Percentiles rank a stretch among this genome's conserved stretches.
These are phyloP conservation scores for Gracilinanus agilis DNA, from an alignment of 2,113 vertebrate species.

Conservation along the genomic window DNA sequence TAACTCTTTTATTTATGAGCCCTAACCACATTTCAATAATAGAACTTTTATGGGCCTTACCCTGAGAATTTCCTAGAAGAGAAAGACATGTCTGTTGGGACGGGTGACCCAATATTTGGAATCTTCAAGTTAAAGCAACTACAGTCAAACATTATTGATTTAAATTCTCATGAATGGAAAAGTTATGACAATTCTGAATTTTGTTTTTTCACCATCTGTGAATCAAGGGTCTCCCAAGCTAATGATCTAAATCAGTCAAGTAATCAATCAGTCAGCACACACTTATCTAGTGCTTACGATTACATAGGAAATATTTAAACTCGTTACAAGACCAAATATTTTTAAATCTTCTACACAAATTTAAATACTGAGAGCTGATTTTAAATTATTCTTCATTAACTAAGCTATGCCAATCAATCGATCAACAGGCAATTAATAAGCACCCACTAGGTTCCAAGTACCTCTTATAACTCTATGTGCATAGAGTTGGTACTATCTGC, in stretches of 20 bases:
- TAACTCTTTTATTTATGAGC: conserved; percentile 60
- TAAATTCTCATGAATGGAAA: neutral
- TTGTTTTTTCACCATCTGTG: conserved; percentile 1
- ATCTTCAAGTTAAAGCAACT: neutral
- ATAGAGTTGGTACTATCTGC: neutral
- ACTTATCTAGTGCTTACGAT: conserved; percentile 1
- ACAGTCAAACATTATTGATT: neutral
- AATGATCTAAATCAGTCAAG: conserved; percentile 1
- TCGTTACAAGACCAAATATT: conserved; percentile 13
- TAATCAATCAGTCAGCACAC: neutral
- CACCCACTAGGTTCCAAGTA: neutral
- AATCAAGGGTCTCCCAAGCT: neutral
- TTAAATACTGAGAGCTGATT: neutral
- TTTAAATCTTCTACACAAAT: conserved; percentile 1
- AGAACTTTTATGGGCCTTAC: neutral
- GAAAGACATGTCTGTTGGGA: conserved; percentile 19
- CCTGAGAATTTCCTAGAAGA: neutral
- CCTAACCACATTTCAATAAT: neutral
- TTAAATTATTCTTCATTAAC: neutral
- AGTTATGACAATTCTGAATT: conserved; percentile 18
- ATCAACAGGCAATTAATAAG: neutral
- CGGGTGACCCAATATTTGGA: neutral
- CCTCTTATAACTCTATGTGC: neutral
- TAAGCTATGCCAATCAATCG: neutral
- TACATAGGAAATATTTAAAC: conserved; percentile 21